These are phyloP conservation scores for Martes martes DNA, from an alignment of 2,113 vertebrate genomes.

Conservation along the genomic window DNA sequence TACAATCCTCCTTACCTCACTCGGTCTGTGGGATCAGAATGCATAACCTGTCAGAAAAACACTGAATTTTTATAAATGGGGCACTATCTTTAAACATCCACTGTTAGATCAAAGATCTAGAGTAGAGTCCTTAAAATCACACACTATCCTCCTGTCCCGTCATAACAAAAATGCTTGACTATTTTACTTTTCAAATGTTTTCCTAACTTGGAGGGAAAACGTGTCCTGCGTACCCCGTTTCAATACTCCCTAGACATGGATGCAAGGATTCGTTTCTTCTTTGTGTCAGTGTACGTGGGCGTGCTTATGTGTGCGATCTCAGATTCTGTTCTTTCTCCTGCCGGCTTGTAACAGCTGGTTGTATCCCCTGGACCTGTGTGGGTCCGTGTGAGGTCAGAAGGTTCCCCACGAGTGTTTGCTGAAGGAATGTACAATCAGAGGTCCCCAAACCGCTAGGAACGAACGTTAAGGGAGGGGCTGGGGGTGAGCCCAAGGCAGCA, in stretches of 20 bases:
- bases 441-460: neutral
- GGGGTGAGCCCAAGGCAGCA: neutral
- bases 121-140: neutral
- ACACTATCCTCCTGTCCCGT: neutral
- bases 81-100: neutral
- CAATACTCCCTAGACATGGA: neutral
- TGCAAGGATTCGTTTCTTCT: neutral
- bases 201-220: neutral
- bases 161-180: neutral
- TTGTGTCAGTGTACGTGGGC: too few relatives aligned
- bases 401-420: neutral
- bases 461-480: neutral
- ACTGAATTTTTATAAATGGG: neutral
- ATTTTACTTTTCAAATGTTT: neutral
- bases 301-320: neutral
- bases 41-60: neutral
- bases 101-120: neutral
- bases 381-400: neutral
- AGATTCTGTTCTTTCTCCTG: neutral
- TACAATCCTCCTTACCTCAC: neutral
- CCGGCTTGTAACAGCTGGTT: neutral
- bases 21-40: neutral
- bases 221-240: neutral
- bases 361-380: neutral
- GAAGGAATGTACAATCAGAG: neutral